Percentiles rank a stretch among this genome's conserved stretches.
Evolutionary conservation across 2,888 invertebrate species (phyloP).

Genomic region (Falcaria lacertinaria): DNA sequence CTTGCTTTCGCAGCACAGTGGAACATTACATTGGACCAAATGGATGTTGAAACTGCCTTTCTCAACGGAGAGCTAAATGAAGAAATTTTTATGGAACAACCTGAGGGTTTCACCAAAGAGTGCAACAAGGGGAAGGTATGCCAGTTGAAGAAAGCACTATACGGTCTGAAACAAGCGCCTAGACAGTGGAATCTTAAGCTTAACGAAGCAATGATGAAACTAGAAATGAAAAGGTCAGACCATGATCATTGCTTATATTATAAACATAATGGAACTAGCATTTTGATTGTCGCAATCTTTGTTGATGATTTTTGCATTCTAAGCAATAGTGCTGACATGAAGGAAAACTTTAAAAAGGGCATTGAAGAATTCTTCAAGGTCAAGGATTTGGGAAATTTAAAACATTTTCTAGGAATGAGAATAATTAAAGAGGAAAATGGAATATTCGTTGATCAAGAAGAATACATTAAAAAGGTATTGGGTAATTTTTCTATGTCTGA

Average conservation of each 20-base stretch:
- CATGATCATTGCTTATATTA: not conserved
- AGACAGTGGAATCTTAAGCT: not conserved
- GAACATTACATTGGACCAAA: not conserved
- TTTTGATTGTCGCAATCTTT: not conserved
- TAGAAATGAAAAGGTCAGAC: not conserved
- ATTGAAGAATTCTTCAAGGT: not conserved
- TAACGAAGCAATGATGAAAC: not conserved
- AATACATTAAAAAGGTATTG: slow-evolving; percentile 1
- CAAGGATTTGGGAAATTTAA: slow-evolving; percentile 1
- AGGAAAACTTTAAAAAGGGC: not conserved
- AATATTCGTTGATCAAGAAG: not conserved
- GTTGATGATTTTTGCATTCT: slow-evolving; percentile 1
- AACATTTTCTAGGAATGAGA: not conserved
- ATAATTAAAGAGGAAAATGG: not conserved
- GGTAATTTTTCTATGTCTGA: not conserved
- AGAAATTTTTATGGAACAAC: slow-evolving; percentile 1
- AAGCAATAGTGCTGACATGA: not conserved
- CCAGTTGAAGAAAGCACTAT: not conserved
- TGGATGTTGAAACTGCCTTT: slow-evolving; percentile 4
- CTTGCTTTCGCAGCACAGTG: not conserved
- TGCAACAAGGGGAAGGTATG: not conserved
- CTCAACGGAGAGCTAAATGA: slow-evolving; percentile 3
- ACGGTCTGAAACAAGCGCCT: not conserved
- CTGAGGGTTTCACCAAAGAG: not conserved
- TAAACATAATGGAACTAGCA: not conserved